Percentiles rank a stretch among this genome's conserved stretches.
phyloP scores from a whole-genome alignment of 2,113 vertebrate species.

The Prolemur simus region DNA sequence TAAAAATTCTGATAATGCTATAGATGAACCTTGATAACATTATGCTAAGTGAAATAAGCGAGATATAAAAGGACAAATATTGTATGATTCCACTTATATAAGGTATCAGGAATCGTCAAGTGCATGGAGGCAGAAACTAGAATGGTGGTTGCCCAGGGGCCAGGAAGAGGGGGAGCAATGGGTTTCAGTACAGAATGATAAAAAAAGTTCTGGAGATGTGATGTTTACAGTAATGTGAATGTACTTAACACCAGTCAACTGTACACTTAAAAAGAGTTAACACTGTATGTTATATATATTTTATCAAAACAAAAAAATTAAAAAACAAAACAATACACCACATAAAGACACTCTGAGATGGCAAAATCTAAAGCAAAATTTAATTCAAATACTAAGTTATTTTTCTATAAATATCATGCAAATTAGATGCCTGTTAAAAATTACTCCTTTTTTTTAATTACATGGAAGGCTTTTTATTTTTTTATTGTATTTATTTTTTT shows the following conservation, averaged over 20 bases:
- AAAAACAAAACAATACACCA: background rate
- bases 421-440: background rate
- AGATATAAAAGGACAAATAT: background rate
- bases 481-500: background rate
- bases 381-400: background rate
- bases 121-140: background rate
- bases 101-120: background rate
- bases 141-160: background rate
- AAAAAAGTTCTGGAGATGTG: background rate
- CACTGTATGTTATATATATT: background rate
- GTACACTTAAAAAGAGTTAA: background rate
- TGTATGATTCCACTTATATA: background rate
- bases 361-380: constrained; percentile 1
- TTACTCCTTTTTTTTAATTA: background rate
- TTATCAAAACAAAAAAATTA: background rate
- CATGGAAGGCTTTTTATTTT: no score
- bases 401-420: background rate
- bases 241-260: background rate
- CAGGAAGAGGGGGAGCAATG: background rate
- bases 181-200: background rate
- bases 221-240: no score
- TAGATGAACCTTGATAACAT: background rate
- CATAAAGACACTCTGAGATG: background rate
- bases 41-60: background rate
- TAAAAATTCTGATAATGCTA: background rate